Conservation (phyloP, 2,888 invertebrate genomes). For the Myopa testacea region DNA sequence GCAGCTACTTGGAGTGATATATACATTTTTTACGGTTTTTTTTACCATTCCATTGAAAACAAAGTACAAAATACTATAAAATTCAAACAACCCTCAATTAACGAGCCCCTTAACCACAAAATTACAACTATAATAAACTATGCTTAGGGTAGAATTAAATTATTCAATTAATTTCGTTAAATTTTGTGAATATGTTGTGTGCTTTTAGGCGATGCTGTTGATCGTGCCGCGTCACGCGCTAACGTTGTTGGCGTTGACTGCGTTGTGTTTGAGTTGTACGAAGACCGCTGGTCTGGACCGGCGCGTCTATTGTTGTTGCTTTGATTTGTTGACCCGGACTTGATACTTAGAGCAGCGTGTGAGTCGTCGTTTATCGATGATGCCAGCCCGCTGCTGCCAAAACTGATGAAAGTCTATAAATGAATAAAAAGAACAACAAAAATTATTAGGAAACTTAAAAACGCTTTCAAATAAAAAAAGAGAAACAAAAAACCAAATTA, state of each 20-base stretch:
- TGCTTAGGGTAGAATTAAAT: too few relatives aligned
- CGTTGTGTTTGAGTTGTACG: conserved; percentile 1
- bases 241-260: too few relatives aligned
- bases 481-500: not conserved
- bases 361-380: conserved; percentile 45
- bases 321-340: not conserved
- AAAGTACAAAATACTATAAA: conserved; percentile 44
- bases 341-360: not conserved
- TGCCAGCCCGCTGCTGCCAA: conserved; percentile 55
- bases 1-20: conserved; percentile 37
- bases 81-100: conserved; percentile 42
- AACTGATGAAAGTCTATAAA: conserved; percentile 56
- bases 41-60: not conserved
- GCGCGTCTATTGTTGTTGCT: conserved; percentile 2
- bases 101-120: not conserved
- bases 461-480: not conserved
- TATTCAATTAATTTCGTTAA: not conserved
- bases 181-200: not conserved
- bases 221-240: not conserved
- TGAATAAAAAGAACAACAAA: conserved; percentile 39
- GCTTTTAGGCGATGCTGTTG: conserved; percentile 10
- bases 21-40: not conserved
- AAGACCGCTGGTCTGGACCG: too few relatives aligned
- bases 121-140: not conserved
- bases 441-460: not conserved